Conservation (phyloP, 2,113 vertebrate genomes). For the Eurystomus gularis region DNA sequence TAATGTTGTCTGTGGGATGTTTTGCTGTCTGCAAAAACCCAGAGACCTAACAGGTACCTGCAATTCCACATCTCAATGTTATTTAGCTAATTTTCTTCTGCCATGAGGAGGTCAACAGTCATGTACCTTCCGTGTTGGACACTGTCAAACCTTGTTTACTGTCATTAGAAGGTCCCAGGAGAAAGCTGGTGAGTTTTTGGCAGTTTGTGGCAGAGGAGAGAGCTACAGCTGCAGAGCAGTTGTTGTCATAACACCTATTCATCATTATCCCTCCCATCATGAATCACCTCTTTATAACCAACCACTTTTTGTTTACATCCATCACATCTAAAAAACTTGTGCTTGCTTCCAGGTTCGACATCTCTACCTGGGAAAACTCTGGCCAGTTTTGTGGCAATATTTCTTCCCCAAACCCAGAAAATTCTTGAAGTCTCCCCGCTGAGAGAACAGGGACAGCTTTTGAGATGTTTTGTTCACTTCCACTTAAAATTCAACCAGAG, state of each 20-base stretch:
- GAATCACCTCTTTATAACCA: slow-evolving; percentile 50
- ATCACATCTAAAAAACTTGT: not conserved
- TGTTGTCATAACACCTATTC: slow-evolving; percentile 68
- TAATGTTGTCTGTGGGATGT: slow-evolving; percentile 9
- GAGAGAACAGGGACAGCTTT: slow-evolving; percentile 67
- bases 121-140: slow-evolving; percentile 33
- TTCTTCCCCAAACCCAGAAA: slow-evolving; percentile 38
- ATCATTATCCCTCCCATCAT: slow-evolving; percentile 58
- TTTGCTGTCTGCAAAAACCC: slow-evolving; percentile 15
- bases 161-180: slow-evolving; percentile 42
- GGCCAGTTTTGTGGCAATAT: not conserved
- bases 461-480: slow-evolving; percentile 71
- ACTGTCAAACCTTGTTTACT: slow-evolving; percentile 47
- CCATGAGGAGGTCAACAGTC: slow-evolving; percentile 40
- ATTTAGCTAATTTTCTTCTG: slow-evolving; percentile 43
- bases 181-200: slow-evolving; percentile 53
- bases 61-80: not conserved
- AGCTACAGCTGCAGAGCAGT: slow-evolving; percentile 64
- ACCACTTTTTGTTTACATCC: slow-evolving; percentile 43
- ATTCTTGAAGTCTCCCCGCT: slow-evolving; percentile 60
- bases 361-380: slow-evolving; percentile 41
- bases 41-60: slow-evolving; percentile 1
- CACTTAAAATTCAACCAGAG: slow-evolving; percentile 70
- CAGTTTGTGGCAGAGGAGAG: slow-evolving; percentile 36
- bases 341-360: not conserved